Conservation (phyloP, 2,888 invertebrate genomes). For the Megaustenia siamemsis region DNA sequence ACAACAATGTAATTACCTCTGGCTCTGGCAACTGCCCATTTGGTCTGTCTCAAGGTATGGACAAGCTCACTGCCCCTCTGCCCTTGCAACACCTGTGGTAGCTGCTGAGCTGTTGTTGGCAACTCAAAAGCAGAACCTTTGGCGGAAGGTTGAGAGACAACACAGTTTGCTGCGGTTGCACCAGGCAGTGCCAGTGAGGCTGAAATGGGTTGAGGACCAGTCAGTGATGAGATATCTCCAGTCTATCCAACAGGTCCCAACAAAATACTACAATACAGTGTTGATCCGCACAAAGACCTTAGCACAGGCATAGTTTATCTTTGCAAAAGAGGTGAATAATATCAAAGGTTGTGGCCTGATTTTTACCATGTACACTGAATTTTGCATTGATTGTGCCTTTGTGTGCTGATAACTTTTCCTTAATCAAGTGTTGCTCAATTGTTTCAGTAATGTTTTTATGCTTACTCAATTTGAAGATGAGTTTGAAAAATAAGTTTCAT, state of each 20-base stretch:
- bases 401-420: too few species aligned
- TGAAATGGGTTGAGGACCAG: conserved; percentile 49
- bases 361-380: too few species aligned
- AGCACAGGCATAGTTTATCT: too few species aligned
- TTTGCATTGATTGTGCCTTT: too few species aligned
- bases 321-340: too few species aligned
- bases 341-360: too few species aligned
- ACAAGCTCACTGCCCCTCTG: conserved; percentile 31
- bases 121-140: conserved; percentile 2
- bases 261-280: not conserved
- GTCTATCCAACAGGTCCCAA: conserved; percentile 17
- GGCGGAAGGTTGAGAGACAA: conserved; percentile 32
- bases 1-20: conserved; percentile 30
- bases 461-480: too few species aligned
- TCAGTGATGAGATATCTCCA: conserved; percentile 46
- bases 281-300: not conserved
- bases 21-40: conserved; percentile 50
- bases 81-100: not conserved
- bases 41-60: conserved; percentile 47
- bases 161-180: conserved; percentile 5
- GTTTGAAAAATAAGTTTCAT: too few species aligned
- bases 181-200: conserved; percentile 34
- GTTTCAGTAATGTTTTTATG: too few species aligned
- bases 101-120: not conserved
- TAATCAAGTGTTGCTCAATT: too few species aligned